Percentiles rank a stretch among this genome's conserved stretches.
These are phyloP conservation scores for Perca fluviatilis DNA, from an alignment of 2,113 vertebrate genomes.

Conservation along the genomic window DNA sequence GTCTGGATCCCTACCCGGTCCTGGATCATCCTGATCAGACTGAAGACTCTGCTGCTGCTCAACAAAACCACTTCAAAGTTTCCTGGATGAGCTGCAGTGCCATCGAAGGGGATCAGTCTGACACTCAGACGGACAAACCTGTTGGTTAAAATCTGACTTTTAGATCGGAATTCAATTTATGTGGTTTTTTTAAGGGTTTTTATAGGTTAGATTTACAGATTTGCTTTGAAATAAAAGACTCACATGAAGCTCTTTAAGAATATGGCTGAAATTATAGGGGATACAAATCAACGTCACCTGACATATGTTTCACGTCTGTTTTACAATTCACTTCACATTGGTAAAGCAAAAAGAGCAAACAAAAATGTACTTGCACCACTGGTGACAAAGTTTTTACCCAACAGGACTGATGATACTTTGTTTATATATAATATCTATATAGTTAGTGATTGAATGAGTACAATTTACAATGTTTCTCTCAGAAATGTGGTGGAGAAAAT, in stretches of 20 bases:
- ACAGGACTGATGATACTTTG: no score
- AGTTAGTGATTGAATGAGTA: not conserved
- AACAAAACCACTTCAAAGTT: constrained; percentile 43
- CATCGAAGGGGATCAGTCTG: constrained; percentile 42
- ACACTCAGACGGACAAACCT: constrained; percentile 58
- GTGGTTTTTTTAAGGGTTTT: no score
- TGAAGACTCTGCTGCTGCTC: constrained; percentile 38
- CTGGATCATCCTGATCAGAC: constrained; percentile 47
- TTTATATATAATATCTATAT: not conserved
- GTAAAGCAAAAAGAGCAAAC: no score
- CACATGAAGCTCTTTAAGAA: not conserved
- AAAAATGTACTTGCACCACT: no score
- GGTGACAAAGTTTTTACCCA: no score
- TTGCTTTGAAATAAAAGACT: not conserved
- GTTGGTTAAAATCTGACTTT: not conserved
- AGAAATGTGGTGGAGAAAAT: no score
- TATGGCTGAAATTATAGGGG: not conserved
- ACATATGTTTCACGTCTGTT: not conserved
- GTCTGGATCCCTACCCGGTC: constrained; percentile 39
- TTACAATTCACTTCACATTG: no score
- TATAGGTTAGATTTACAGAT: not conserved
- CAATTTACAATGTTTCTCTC: not conserved
- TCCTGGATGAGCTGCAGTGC: not conserved
- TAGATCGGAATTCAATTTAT: no score
- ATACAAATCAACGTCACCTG: not conserved